phyloP scores from a whole-genome alignment of 2,113 vertebrate species.

The Balaenoptera acutorostrata region DNA sequence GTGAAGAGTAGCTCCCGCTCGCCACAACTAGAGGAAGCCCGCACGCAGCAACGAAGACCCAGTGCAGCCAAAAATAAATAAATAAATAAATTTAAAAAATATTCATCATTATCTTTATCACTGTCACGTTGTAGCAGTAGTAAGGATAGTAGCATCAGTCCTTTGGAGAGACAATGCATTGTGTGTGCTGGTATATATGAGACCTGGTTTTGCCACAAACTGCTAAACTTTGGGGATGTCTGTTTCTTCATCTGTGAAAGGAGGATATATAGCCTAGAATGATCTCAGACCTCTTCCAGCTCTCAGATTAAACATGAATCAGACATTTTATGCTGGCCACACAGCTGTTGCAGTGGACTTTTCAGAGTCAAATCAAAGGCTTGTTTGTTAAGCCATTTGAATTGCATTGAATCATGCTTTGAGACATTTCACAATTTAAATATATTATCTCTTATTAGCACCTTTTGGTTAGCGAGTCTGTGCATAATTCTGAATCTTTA shows the following conservation, averaged over 20 bases:
- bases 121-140: neutral
- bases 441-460: neutral
- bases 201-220: neutral
- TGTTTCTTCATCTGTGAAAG: neutral
- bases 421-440: constrained; percentile 18
- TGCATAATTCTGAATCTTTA: neutral
- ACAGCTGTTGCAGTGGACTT: constrained; percentile 30
- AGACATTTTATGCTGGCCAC: neutral
- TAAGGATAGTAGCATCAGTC: neutral
- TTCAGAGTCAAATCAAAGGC: constrained; percentile 45
- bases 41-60: too few species aligned
- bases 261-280: neutral
- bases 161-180: neutral
- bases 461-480: neutral
- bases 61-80: too few species aligned
- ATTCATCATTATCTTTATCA: neutral
- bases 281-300: neutral
- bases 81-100: too few species aligned
- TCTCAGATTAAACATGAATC: constrained; percentile 14
- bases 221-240: neutral
- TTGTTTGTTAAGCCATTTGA: constrained; percentile 43
- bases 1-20: too few species aligned
- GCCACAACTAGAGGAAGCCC: too few species aligned
- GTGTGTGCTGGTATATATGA: neutral
- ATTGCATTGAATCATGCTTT: neutral